phyloP scores from a whole-genome alignment of 2,113 vertebrate species.

The Eublepharis macularius region DNA sequence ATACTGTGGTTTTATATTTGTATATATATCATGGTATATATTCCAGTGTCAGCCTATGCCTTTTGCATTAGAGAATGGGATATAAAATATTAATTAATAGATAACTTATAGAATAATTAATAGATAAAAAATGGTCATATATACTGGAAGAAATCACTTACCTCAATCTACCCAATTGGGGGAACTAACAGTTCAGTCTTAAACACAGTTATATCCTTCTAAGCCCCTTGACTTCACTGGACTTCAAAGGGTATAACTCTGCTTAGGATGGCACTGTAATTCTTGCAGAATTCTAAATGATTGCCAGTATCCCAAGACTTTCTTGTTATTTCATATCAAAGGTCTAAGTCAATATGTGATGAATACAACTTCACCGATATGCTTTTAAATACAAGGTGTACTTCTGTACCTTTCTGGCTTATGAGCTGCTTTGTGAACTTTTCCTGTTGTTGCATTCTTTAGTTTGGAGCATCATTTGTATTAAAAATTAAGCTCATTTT shows the following conservation, averaged over 20 bases:
- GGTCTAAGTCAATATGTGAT: not conserved
- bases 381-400: conserved; percentile 13
- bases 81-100: too few species aligned
- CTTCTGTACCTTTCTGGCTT: conserved; percentile 10
- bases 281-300: not conserved
- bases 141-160: not conserved
- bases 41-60: too few species aligned
- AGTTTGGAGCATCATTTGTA: not conserved
- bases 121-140: too few species aligned
- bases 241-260: too few species aligned
- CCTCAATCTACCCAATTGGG: not conserved
- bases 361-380: conserved; percentile 31
- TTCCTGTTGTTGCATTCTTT: conserved; percentile 14
- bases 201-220: too few species aligned
- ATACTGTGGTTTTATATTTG: too few species aligned
- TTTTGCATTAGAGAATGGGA: too few species aligned
- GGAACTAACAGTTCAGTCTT: too few species aligned
- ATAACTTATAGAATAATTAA: too few species aligned
- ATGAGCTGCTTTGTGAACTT: conserved; percentile 28
- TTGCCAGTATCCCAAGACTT: conserved; percentile 16
- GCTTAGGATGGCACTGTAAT: not conserved
- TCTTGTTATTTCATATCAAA: not conserved
- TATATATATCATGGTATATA: too few species aligned
- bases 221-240: too few species aligned
- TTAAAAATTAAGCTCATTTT: not conserved